Conservation (phyloP, 2,113 vertebrate genomes). For the Lagopus muta region DNA sequence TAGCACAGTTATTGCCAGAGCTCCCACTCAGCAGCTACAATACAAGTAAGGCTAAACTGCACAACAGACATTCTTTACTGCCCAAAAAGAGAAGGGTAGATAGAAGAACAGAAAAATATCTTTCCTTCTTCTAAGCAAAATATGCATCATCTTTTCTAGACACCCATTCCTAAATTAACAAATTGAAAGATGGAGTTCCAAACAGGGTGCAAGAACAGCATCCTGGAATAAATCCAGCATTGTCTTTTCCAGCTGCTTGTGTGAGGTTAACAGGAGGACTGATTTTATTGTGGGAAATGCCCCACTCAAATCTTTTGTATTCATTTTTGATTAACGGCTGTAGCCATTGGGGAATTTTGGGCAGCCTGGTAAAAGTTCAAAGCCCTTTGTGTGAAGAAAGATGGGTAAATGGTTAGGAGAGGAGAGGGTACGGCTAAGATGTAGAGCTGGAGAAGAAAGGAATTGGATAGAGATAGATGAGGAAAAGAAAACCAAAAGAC, state of each 20-base stretch:
- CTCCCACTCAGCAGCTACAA: slow-evolving; percentile 4
- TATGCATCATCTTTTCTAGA: slow-evolving; percentile 14
- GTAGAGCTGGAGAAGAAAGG: neutral
- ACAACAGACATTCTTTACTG: neutral
- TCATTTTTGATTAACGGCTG: slow-evolving; percentile 64
- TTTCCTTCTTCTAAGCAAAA: neutral
- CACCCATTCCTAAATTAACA: neutral
- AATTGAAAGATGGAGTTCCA: slow-evolving; percentile 19
- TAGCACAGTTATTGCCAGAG: neutral
- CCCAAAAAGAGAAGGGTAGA: neutral
- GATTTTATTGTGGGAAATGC: slow-evolving; percentile 52
- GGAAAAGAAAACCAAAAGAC: neutral
- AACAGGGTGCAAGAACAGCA: neutral
- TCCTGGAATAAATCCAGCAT: slow-evolving; percentile 46
- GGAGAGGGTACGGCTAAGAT: neutral
- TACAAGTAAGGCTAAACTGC: neutral
- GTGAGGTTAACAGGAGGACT: slow-evolving; percentile 49
- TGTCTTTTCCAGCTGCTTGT: slow-evolving; percentile 49
- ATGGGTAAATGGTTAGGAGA: slow-evolving; percentile 12
- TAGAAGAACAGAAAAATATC: neutral
- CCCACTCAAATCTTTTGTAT: slow-evolving; percentile 56
- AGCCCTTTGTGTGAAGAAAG: slow-evolving; percentile 54
- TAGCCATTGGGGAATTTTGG: slow-evolving; percentile 20
- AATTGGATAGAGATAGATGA: neutral
- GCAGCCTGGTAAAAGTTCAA: slow-evolving; percentile 60